Evolutionary conservation across 2,113 vertebrate species (phyloP).

Genomic region (Rissa tridactyla): DNA sequence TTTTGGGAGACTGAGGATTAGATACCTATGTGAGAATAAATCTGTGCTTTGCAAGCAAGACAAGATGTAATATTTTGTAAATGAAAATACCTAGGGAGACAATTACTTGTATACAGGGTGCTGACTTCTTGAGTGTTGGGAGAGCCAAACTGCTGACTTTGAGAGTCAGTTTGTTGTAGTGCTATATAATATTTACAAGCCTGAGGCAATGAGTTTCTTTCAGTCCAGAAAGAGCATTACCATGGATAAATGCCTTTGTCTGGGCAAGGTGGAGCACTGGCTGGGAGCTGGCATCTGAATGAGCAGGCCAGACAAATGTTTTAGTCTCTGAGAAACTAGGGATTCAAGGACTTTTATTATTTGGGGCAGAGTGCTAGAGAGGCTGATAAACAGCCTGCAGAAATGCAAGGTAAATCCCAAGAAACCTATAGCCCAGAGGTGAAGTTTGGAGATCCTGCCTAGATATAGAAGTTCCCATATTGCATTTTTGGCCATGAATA

Average conservation of each 20-base stretch:
- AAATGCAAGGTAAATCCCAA: not conserved
- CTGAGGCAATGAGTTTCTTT: not conserved
- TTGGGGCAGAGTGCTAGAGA: not conserved
- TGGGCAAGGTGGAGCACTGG: not conserved
- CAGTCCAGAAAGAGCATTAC: not conserved
- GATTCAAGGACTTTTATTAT: not conserved
- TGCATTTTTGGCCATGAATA: not conserved
- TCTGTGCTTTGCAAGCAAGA: slow-evolving; percentile 31
- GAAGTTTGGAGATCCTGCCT: not conserved
- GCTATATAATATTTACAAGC: not conserved
- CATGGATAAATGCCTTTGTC: not conserved
- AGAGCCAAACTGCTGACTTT: slow-evolving; percentile 13
- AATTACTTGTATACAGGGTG: slow-evolving; percentile 6
- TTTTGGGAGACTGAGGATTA: slow-evolving; percentile 49
- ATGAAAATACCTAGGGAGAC: not conserved
- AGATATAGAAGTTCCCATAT: not conserved
- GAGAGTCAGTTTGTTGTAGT: not conserved
- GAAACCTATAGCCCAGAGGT: not conserved
- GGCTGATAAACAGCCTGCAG: not conserved
- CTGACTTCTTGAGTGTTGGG: slow-evolving; percentile 36
- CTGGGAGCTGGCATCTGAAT: not conserved
- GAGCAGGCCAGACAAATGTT: not conserved
- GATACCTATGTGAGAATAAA: slow-evolving; percentile 43
- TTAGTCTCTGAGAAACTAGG: not conserved
- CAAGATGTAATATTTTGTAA: slow-evolving; percentile 26